Evolutionary conservation across 2,888 invertebrate genomes (phyloP).

Genomic region (Disparrhopalites patrizii): DNA sequence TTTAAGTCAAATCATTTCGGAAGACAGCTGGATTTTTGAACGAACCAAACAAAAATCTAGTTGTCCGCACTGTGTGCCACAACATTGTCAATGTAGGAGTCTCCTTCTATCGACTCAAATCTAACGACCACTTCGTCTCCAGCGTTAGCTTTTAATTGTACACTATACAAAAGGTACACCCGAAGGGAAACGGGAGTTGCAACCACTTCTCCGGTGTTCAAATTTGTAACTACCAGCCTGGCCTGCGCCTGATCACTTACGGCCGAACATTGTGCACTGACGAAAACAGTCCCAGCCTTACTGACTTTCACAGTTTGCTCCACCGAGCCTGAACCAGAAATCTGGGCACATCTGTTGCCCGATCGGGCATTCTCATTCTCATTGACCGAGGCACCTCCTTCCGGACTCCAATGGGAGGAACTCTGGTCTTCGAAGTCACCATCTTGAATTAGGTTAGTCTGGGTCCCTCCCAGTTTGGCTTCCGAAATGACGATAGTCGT

Average conservation of each 20-base stretch:
- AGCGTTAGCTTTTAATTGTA: background rate
- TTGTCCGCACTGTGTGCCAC: background rate
- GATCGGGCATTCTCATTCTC: background rate
- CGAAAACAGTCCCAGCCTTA: background rate
- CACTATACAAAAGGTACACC: background rate
- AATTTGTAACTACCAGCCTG: background rate
- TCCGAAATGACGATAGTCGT: slow-evolving; percentile 36
- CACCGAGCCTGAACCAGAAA: background rate
- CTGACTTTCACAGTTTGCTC: background rate
- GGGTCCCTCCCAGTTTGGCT: background rate
- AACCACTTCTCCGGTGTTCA: background rate
- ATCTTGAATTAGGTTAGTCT: slow-evolving; percentile 33
- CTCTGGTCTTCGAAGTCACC: slow-evolving; percentile 37
- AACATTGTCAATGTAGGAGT: background rate
- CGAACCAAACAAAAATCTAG: no score
- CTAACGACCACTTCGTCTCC: background rate
- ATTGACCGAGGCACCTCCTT: background rate
- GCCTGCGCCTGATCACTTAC: background rate
- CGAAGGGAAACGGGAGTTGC: background rate
- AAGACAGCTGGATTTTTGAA: no score
- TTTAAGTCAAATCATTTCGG: no score
- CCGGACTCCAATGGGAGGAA: background rate
- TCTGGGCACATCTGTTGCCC: background rate
- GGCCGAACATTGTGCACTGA: background rate
- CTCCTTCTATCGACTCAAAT: background rate